phyloP scores from a whole-genome alignment of 1,140 invertebrate genomes.

The Procambarus virginalis region DNA sequence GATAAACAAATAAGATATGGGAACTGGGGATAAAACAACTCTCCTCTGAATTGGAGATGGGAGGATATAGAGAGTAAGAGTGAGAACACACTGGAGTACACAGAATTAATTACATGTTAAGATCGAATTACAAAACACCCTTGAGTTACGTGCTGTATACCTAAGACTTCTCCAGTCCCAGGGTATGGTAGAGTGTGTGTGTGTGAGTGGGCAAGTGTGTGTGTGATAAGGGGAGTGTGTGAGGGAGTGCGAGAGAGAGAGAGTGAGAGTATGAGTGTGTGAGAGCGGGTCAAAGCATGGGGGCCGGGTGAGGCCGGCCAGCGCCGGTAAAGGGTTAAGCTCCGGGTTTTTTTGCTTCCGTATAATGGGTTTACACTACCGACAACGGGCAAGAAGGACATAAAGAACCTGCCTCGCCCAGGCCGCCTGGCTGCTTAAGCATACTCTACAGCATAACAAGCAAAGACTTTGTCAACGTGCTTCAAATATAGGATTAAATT shows the following conservation, averaged over 20 bases:
- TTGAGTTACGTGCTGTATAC: too few relatives aligned
- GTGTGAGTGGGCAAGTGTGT: not conserved
- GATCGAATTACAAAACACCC: too few relatives aligned
- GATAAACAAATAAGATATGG: too few relatives aligned
- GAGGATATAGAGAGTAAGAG: too few relatives aligned
- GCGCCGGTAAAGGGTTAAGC: not conserved
- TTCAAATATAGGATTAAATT: not conserved
- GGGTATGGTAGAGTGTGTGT: not conserved
- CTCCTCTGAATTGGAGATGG: too few relatives aligned
- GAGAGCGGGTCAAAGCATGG: not conserved
- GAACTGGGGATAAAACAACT: too few relatives aligned
- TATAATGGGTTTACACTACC: slow-evolving; percentile 8
- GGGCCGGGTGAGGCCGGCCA: not conserved
- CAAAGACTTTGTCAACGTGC: not conserved
- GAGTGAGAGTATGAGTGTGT: too few relatives aligned
- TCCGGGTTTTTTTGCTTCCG: not conserved
- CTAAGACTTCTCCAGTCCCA: too few relatives aligned
- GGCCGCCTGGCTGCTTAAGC: not conserved
- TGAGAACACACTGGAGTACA: too few relatives aligned
- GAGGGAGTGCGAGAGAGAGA: not conserved
- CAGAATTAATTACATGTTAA: too few relatives aligned
- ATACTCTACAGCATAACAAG: not conserved
- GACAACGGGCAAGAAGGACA: not conserved
- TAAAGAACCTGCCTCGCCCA: not conserved
- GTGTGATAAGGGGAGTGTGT: not conserved